Evolutionary conservation across 2,113 vertebrate species (phyloP), one percentile per base, ranked within the genome.

Genomic region (Atlantisia rogersi): DNA sequence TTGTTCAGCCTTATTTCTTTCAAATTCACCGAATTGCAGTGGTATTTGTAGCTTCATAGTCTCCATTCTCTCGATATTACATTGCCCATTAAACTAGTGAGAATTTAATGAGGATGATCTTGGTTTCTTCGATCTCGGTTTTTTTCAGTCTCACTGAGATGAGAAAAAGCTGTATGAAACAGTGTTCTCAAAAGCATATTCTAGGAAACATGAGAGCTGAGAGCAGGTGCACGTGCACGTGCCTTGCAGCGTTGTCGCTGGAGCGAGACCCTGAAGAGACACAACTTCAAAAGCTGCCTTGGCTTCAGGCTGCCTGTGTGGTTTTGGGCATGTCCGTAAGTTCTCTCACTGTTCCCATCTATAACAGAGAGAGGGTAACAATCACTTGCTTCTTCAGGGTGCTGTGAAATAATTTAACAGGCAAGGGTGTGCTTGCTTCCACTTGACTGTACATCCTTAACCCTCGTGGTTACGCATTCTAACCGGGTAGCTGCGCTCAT

Each of bases 81-180:
- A 94, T 94, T 92, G 68, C 67, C 84, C 60, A 50, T 89, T 89
- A 91, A 96, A 88, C n/a, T 80, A 92, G 80, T 18, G 39, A 88
- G 71, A 69, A 86, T 84, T 94, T 73, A 93, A 90, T 79, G 88
- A 96, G 68, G 68, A 42, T 63, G 50, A 81, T 65, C 85, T 58
- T 1, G 0, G 21, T 79, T 77, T 87, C 92, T 91, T 70, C 56
- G 11, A 56, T 32, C 55, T 18, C 17, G 10, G 31, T 56, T 56
- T 56, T 89, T 93, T 91, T 70, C 56, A 70, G 0, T 90, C 78
- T 95, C 81, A 35, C 68, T 86, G 82, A 90, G 32, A 67, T 0
- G 6, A 90, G 80, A 63, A 63, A n/a, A 79, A 80, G 19, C 68
- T 55, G 5, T 74, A 29, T 91, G 82, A 94, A 76, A 67, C 71